These are phyloP conservation scores for Argyra leucocephala DNA, from an alignment of 2,888 invertebrate species.

Conservation along the genomic window DNA sequence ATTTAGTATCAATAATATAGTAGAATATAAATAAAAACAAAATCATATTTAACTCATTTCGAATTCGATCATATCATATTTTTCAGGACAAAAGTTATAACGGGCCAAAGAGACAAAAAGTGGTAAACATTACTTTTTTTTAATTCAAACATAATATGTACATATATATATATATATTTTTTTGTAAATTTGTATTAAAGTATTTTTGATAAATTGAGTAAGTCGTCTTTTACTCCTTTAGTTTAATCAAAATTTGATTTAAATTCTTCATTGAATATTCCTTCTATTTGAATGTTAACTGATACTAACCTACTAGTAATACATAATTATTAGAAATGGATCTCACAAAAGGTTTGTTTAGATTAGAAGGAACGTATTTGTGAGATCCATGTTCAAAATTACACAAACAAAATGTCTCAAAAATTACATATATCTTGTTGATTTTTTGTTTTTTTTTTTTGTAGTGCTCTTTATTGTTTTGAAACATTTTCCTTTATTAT, in stretches of 20 bases:
- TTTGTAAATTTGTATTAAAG: slow-evolving; percentile 7
- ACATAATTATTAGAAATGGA: too few species aligned
- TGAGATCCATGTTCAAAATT: too few species aligned
- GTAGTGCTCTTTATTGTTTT: too few species aligned
- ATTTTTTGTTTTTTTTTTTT: too few species aligned
- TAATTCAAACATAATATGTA: slow-evolving; percentile 10
- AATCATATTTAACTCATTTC: slow-evolving; percentile 12
- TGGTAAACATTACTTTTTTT: slow-evolving; percentile 48
- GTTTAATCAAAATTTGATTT: slow-evolving; percentile 10
- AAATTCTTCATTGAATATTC: too few species aligned
- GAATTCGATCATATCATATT: slow-evolving; percentile 22
- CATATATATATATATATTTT: background rate
- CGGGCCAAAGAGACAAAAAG: slow-evolving; percentile 74
- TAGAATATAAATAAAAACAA: slow-evolving; percentile 1
- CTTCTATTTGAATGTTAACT: too few species aligned
- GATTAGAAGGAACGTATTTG: too few species aligned
- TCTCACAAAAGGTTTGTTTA: too few species aligned
- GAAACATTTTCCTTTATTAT: background rate
- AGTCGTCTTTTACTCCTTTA: background rate
- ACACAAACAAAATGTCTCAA: too few species aligned
- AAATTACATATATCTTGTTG: too few species aligned
- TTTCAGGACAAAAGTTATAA: slow-evolving; percentile 82
- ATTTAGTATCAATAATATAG: background rate
- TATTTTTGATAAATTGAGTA: too few species aligned
- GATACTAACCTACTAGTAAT: too few species aligned